Base-by-base conservation (phyloP, 2,888 invertebrate species). In the Tortricodes alternella region DNA sequence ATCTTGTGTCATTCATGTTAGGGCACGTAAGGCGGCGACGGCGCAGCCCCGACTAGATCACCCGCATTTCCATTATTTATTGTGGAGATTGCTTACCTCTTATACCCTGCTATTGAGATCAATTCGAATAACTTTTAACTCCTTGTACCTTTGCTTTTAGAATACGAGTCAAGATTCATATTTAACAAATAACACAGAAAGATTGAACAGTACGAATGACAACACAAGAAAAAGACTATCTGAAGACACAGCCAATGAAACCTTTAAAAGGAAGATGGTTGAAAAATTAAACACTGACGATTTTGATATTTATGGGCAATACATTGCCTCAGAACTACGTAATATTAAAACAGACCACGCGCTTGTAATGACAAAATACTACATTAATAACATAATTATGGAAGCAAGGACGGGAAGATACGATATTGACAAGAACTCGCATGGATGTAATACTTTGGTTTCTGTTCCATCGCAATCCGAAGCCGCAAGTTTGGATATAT, bases 291-390 rank as follows among this genome's bases (percentile, higher is more conserved):
- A 15, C 29, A 44, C 13, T 29, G 44, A 44, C 44, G 44, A 32
- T 44, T 44, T 44, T 32, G 44, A 44, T 44, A 32, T 44, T 44
- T 44, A 44, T 44, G 44, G 32, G 44, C 44, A 44, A 32, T 44
- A 44, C 32, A 18, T 44, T 44, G 44, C 27, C 32, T 11, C 44
- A 29, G 44, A 44, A 32, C 44, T 44, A 32, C 44, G 44, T 44
- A 46, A 46, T 29, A 46, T 46, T 46, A 46, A 46, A 15, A 15
- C 32, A 19, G 44, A 46, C 18, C 44, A 46, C 44, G 44, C 32
- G 44, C 44, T 46, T 15, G 32, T 46, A 32, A 46, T 37, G 41
- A 41, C 41, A 41, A 41, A 41, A 41, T 41, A 41, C 23, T 41
- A 41, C n/a, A 41, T 41, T 16, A 37, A 37, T 18, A 37, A 37